Percentiles rank a stretch among this genome's conserved stretches.
Conservation (phyloP, 2,113 vertebrate species). For the Catharus minimus region DNA sequence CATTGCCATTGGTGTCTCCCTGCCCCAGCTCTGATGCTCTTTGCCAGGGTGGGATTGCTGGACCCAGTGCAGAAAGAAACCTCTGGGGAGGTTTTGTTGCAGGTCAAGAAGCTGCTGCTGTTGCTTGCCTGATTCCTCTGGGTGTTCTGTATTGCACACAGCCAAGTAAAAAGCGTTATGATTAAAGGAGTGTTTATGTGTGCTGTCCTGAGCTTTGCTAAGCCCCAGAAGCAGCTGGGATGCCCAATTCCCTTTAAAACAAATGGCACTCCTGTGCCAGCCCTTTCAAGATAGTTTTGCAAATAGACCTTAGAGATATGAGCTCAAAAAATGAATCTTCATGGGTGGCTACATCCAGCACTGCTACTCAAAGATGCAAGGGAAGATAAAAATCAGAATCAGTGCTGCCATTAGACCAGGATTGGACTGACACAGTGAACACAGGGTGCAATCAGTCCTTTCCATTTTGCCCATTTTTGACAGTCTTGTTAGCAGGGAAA, state of each 20-base stretch:
- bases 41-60: not conserved
- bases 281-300: not conserved
- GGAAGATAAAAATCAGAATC: rapidly evolving
- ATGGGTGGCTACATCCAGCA: not conserved
- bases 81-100: not conserved
- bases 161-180: not conserved
- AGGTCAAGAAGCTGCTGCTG: not conserved
- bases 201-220: not conserved
- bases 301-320: not conserved
- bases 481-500: not conserved
- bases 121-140: not conserved
- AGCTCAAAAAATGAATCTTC: not conserved
- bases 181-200: not conserved
- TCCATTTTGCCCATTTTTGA: not conserved
- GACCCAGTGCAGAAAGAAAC: not conserved
- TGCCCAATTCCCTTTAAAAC: not conserved
- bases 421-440: not conserved
- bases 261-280: not conserved
- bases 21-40: not conserved
- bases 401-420: not conserved
- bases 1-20: not conserved
- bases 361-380: rapidly evolving
- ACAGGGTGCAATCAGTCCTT: not conserved
- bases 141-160: not conserved
- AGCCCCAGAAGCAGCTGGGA: not conserved